Base-by-base conservation (phyloP, 2,797 vertebrate genomes). In the Notolabrus celidotus region DNA sequence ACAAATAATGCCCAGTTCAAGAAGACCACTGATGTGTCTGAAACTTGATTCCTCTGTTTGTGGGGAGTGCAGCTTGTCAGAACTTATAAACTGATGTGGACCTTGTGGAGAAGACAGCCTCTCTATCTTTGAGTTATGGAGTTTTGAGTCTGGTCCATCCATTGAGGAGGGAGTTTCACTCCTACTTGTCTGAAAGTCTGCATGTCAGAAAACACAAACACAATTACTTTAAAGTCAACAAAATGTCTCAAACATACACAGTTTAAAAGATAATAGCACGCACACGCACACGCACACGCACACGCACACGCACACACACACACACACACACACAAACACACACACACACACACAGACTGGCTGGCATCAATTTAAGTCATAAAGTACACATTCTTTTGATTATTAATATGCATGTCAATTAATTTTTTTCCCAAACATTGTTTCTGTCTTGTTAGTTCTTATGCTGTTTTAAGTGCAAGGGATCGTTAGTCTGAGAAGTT, bases 1-100 rank as follows among this genome's bases (percentile, higher is more conserved):
- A 89, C 93, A 96, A 29, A 95, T 86, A 29, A 97, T 90, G 84
- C 95, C 91, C 0, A 96, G 94, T 69, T 87, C 89, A 43, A 98
- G 85, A 54, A 98, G 89, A 56, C 83, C 57, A 19, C 86, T 77
- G 81, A 92, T 71, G 64, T 76, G 72, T 39, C 74, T 86, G 36
- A 88, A 79, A 53, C 58, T 63, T 39, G 71, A 77, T 62, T 90
- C 84, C 53, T 87, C 56, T 10, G 74, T 75, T 70, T 81, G 82
- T 23, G 50, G 66, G 68, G 46, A 51, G 42, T 67, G 71, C 14
- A 54, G 70, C 34, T 43, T 19, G 33, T 66, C 75, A 19, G 70
- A 31, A 63, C 45, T 60, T 67, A 70, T 22, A 39, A 74, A 68
- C 7, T 49, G 23, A 52, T 47, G 71, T 3, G 72, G 77, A 52